These are phyloP conservation scores for Camponotus vicinus DNA, from an alignment of 1,140 invertebrate genomes.

Conservation along the genomic window DNA sequence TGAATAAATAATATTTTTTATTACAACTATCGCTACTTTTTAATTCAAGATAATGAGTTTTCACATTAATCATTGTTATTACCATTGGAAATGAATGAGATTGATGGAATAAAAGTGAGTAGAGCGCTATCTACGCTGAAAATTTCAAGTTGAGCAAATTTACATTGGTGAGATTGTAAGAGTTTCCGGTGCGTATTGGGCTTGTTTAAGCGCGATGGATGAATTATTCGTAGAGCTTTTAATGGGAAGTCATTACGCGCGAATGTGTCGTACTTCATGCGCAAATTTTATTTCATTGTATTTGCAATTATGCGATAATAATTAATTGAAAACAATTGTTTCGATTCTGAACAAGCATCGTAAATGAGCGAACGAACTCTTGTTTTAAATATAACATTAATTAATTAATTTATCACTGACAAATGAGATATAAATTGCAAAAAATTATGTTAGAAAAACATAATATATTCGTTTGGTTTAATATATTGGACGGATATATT, in stretches of 20 bases:
- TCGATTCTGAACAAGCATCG: neutral
- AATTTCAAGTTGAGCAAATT: constrained; percentile 36
- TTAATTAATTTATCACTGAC: constrained; percentile 35
- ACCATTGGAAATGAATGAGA: neutral
- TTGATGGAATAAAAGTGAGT: neutral
- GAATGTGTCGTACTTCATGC: constrained; percentile 38
- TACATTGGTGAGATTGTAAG: neutral
- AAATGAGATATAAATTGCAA: neutral
- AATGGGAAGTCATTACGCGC: constrained; percentile 53
- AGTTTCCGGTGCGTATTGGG: constrained; percentile 13
- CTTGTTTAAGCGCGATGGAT: constrained; percentile 15
- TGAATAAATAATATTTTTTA: neutral
- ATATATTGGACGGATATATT: constrained; percentile 5
- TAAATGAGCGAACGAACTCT: constrained; percentile 12
- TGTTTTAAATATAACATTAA: constrained; percentile 35
- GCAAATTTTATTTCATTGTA: constrained; percentile 35
- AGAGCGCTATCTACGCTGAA: neutral
- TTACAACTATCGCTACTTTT: neutral
- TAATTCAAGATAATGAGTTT: neutral
- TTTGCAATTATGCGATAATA: constrained; percentile 56
- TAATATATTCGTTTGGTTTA: neutral
- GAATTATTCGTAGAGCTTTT: constrained; percentile 53
- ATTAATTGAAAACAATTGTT: constrained; percentile 59
- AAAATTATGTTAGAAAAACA: constrained; percentile 1
- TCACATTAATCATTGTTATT: constrained; percentile 13